Base-by-base conservation (phyloP, 2,888 invertebrate genomes). In the Gisinianus flammeolus region DNA sequence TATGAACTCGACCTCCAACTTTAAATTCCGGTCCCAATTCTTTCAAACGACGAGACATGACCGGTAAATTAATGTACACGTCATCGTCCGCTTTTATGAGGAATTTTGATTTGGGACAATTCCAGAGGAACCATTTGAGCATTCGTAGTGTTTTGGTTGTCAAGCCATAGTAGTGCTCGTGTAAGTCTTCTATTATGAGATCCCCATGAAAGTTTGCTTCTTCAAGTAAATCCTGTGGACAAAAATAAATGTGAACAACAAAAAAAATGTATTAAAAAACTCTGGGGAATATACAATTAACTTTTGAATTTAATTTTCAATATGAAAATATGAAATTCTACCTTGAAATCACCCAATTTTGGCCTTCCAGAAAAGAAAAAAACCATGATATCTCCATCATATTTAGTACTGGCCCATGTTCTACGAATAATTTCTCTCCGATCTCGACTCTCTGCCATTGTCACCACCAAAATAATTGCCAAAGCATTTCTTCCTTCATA, bases 1-100 rank as follows among this genome's bases (percentile, higher is more conserved):
- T 8, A 26, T 67, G 62, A n/a, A 79, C 54, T 28, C 68, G 54
- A 24, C 79, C 79, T 24, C 76, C 79, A 5, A 79, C 52, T 35
- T 75, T 35, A 30, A 66, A 62, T 35, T 26, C 30, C 4, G 67
- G 30, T 3, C 33, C 8, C 12, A 33, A 31, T 44, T 70, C 24
- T 22, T 28, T 31, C 2, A 77, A 28, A 16, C 73, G 44, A 8
- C 2, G 16, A 6, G 68, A n/a, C 12, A 77, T 22, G 19, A 68
- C 2, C 0, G 76, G 77, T 10, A 79, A 19, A 30, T 77, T 66
- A 6, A 79, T 19, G 54, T 67, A 77, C 12, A 76, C 71, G 28
- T 79, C 79, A 66, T 79, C 77, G 31, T 79, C 79, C 19, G 64
- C 67, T 24, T 77, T 79, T 12, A 79, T 76, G 0, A 79, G 22